Evolutionary conservation across 1,140 invertebrate genomes (phyloP).

Genomic region (Aphidius gifuensis): DNA sequence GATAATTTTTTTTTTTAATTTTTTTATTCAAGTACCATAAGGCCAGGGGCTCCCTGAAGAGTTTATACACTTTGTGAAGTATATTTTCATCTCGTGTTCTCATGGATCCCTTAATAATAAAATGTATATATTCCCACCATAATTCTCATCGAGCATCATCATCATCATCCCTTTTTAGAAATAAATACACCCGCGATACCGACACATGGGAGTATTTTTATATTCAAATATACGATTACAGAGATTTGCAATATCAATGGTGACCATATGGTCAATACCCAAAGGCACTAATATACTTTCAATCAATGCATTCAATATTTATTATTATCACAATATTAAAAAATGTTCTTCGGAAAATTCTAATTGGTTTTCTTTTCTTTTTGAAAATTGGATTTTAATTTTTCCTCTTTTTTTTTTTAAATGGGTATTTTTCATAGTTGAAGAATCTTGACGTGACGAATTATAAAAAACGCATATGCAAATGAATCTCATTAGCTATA

Average conservation of each 20-base stretch:
- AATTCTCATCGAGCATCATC: slow-evolving; percentile 12
- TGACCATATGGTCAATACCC: no score
- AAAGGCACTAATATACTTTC: no score
- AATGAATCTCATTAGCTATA: slow-evolving; percentile 33
- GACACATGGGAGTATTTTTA: slow-evolving; percentile 25
- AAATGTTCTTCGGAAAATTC: no score
- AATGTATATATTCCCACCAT: background rate
- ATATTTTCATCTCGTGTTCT: no score
- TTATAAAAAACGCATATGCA: slow-evolving; percentile 26
- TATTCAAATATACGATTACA: slow-evolving; percentile 19
- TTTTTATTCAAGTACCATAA: no score
- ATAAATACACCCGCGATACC: slow-evolving; percentile 3
- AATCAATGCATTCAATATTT: no score
- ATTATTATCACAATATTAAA: no score
- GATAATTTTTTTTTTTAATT: no score
- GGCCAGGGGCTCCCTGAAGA: no score
- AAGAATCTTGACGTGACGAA: slow-evolving; percentile 25
- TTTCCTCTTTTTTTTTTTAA: background rate
- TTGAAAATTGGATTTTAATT: background rate
- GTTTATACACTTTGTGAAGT: no score
- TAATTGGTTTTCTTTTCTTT: background rate
- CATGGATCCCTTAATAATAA: no score
- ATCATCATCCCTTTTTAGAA: slow-evolving; percentile 1
- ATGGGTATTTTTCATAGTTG: background rate
- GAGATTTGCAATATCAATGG: slow-evolving; percentile 20